Base-by-base conservation (phyloP, 2,797 vertebrate genomes). In the Coracias cyanogaster region DNA sequence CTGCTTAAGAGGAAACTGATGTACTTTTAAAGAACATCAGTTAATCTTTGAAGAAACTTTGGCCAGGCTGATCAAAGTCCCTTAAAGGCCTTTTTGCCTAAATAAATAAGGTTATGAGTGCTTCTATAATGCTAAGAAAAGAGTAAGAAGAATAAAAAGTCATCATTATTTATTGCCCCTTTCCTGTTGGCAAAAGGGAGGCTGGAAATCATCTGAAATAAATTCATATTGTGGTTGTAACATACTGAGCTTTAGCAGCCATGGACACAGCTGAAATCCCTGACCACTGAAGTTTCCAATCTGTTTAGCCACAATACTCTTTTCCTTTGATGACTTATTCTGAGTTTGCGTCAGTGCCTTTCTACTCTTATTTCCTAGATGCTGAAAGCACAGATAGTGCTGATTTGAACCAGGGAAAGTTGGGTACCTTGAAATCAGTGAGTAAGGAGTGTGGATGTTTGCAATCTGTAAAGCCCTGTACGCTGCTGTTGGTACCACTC, bases 21-120 rank as follows among this genome's bases (percentile, higher is more conserved):
- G 94, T 71, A 93, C 93, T 97, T 95, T 94, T 82, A 61, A 92
- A 97, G 95, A 92, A 94, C 21, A 79, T 66, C 91, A 83, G 97
- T 96, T 97, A 97, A 97, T 98, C 97, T 97, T 98, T 95, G 97
- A 94, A 97, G 97, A 97, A 97, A 97, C 93, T 90, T 95, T 78
- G 90, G 84, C 92, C 83, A 85, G 69, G 86, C 94, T 96, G 97
- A 97, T 96, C 97, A 97, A 96, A 97, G 97, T 95, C 91, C 94
- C 74, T 95, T 69, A 43, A 97, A 98, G 95, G 82, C 90, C 87
- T 94, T 91, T 94, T 96, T 96, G 94, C 91, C 89, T 97, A 95
- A 97, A 97, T 96, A 97, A 97, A 96, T 94, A 96, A 86, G 64
- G 51, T 82, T 94, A 73, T 72, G 85, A 82, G 90, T 86, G 82